Conservation (phyloP, 2,797 vertebrate species). For the Podargus strigoides region DNA sequence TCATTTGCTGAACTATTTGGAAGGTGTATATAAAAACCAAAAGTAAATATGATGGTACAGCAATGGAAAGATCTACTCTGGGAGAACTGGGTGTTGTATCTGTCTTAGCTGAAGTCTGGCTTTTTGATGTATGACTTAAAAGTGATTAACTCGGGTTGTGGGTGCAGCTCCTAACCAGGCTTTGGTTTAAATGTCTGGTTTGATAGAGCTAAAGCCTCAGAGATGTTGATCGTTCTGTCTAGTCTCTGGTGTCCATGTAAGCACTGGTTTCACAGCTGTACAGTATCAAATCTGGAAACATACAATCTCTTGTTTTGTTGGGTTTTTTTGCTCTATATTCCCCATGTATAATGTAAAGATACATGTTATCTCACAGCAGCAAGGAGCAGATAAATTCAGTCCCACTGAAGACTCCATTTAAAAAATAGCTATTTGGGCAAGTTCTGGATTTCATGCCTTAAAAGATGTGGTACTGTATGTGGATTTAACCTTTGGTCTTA, state of each 20-base stretch:
- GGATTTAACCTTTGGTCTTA: not conserved
- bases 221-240: not conserved
- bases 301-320: not conserved
- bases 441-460: not conserved
- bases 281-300: not conserved
- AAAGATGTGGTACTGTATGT: not conserved
- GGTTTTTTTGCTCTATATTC: not conserved
- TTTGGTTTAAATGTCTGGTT: not conserved
- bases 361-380: not conserved
- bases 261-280: not conserved
- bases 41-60: not conserved
- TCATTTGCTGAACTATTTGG: not conserved
- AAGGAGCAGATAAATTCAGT: not conserved
- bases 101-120: not conserved
- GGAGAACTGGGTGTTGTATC: not conserved
- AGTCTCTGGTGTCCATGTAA: not conserved
- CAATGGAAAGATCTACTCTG: not conserved
- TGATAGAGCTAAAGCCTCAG: not conserved
- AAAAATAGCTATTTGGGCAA: not conserved
- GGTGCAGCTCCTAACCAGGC: not conserved
- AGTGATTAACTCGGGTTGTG: not conserved
- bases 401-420: not conserved
- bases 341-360: not conserved
- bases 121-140: not conserved
- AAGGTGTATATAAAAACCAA: not conserved